A percentile compares a stretch with the other conserved stretches of the same genome.
Evolutionary conservation across 2,113 vertebrate species (phyloP).

Genomic region (Pao palembangensis): DNA sequence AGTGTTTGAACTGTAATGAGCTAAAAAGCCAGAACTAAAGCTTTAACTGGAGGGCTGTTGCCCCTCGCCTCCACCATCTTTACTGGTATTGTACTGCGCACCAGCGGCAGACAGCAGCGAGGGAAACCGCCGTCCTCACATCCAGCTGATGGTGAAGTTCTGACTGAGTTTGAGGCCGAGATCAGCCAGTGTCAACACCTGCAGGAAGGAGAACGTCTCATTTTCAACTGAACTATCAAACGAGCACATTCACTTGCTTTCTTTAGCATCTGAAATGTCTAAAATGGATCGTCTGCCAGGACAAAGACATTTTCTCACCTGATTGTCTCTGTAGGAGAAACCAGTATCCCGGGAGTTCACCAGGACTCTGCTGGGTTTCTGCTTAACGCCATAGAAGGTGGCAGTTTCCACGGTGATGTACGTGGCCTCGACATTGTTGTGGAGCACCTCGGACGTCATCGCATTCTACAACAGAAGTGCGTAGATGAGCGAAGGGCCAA

Average conservation of each 20-base stretch:
- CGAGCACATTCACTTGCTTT: background rate
- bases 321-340: conserved; percentile 78
- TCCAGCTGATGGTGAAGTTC: conserved; percentile 83
- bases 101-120: background rate
- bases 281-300: background rate
- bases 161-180: conserved; percentile 76
- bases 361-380: conserved; percentile 71
- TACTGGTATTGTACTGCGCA: background rate
- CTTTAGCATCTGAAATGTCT: background rate
- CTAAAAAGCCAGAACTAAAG: too few species aligned
- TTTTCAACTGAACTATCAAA: background rate
- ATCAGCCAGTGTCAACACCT: conserved; percentile 77
- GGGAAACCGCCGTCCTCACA: conserved; percentile 44
- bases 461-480: conserved; percentile 65
- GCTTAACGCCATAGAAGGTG: conserved; percentile 79
- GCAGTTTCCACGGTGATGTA: conserved; percentile 71
- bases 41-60: too few species aligned
- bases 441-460: conserved; percentile 80
- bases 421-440: conserved; percentile 65
- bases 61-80: too few species aligned
- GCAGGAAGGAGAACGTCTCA: background rate
- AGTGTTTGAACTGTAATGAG: too few species aligned
- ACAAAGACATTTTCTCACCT: conserved; percentile 63
- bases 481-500: background rate
- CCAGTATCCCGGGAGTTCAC: conserved; percentile 77